These are phyloP conservation scores for Hephaestus fuliginosus DNA, from an alignment of 2,797 vertebrate species.

Conservation along the genomic window DNA sequence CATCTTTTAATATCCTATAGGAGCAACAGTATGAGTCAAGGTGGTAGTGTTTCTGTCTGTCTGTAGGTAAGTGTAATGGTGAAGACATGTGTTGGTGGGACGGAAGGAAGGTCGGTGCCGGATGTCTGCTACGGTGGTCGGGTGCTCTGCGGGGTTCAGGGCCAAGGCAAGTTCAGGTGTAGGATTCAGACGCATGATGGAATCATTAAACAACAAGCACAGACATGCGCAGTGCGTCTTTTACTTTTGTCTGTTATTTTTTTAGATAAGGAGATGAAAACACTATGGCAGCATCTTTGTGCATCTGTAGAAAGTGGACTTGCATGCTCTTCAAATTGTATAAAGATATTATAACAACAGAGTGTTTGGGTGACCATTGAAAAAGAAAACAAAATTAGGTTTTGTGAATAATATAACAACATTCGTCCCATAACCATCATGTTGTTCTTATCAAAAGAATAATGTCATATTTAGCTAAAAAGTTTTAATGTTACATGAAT, in stretches of 20 bases:
- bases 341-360: not conserved
- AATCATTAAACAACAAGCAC: slow-evolving; percentile 29
- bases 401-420: not conserved
- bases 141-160: slow-evolving; percentile 44
- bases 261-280: not conserved
- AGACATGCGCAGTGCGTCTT: not conserved
- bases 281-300: not conserved
- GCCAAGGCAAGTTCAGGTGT: slow-evolving; percentile 25
- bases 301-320: not conserved
- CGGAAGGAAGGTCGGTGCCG: slow-evolving; percentile 30
- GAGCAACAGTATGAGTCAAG: slow-evolving; percentile 35
- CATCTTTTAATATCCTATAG: slow-evolving; percentile 48
- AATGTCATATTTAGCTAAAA: not conserved
- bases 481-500: not conserved
- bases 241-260: not conserved
- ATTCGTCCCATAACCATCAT: not conserved
- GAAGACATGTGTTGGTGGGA: slow-evolving; percentile 69
- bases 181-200: slow-evolving; percentile 32
- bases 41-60: slow-evolving; percentile 39
- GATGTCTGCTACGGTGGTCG: slow-evolving; percentile 64
- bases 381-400: not conserved
- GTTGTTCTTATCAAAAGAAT: not conserved
- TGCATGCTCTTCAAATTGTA: not conserved
- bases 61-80: slow-evolving; percentile 60
- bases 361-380: not conserved